Evolutionary conservation across 2,888 invertebrate species (phyloP).

Genomic region (Uloborus plumipes): DNA sequence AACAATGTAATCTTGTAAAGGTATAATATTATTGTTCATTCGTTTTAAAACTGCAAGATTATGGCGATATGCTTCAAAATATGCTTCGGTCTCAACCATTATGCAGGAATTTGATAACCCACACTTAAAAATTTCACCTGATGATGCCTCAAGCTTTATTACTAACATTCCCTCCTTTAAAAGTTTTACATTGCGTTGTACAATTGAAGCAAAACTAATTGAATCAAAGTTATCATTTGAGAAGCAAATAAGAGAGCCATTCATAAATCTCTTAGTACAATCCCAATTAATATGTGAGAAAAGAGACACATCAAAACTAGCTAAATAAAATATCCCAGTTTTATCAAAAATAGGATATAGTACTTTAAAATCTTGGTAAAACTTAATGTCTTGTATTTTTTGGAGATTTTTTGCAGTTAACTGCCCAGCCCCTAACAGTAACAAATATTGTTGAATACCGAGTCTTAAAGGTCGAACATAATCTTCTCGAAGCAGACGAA

Average conservation of each 20-base stretch:
- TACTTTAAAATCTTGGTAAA: too few relatives aligned
- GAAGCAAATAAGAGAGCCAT: constrained; percentile 82
- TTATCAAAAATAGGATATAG: too few relatives aligned
- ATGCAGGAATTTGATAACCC: constrained; percentile 68
- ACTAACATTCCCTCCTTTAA: constrained; percentile 75
- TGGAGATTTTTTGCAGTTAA: too few relatives aligned
- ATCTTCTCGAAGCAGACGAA: constrained; percentile 84
- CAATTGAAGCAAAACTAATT: constrained; percentile 80
- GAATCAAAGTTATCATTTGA: constrained; percentile 80
- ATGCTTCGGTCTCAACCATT: constrained; percentile 84
- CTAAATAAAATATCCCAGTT: too few relatives aligned
- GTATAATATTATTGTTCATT: constrained; percentile 76
- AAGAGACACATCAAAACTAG: too few relatives aligned
- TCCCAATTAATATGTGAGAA: constrained; percentile 70
- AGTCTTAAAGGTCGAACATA: constrained; percentile 81
- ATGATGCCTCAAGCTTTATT: constrained; percentile 36
- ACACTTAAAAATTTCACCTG: constrained; percentile 31
- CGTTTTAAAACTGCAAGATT: constrained; percentile 80
- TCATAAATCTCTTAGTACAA: constrained; percentile 77
- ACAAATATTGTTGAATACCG: constrained; percentile 76
- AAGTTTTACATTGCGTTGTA: constrained; percentile 75
- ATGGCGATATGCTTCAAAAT: constrained; percentile 85
- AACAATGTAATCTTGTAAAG: constrained; percentile 80
- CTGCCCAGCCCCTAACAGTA: too few relatives aligned
- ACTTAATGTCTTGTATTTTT: too few relatives aligned